phyloP scores from a whole-genome alignment of 2,113 vertebrate species.

The Archocentrus centrarchus region DNA sequence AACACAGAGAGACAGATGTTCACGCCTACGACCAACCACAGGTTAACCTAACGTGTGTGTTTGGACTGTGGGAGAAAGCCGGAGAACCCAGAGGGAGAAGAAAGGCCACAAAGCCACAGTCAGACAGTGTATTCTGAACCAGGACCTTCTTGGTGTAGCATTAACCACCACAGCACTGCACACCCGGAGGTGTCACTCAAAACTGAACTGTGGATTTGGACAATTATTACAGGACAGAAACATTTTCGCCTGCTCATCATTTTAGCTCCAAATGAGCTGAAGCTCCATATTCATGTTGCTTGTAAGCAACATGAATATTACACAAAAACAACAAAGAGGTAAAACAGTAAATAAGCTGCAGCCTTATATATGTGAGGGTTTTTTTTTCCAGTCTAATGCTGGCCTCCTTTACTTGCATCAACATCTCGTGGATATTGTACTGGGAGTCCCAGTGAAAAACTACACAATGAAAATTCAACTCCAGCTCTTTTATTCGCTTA shows the following conservation, averaged over 20 bases:
- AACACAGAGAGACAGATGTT: neutral
- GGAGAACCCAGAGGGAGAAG: too few species aligned
- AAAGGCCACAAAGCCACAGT: neutral
- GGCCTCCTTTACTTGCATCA: rapidly evolving
- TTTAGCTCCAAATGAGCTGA: neutral
- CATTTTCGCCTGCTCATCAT: neutral
- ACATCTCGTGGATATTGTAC: neutral
- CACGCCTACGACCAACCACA: neutral
- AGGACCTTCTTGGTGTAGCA: neutral
- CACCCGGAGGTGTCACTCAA: rapidly evolving
- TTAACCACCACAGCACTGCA: rapidly evolving
- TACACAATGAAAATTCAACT: neutral
- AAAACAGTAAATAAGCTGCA: neutral
- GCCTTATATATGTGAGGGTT: rapidly evolving
- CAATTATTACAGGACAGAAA: neutral
- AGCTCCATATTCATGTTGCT: neutral
- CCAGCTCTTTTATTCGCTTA: neutral
- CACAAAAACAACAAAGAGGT: rapidly evolving
- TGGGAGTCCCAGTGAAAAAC: neutral
- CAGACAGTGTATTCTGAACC: neutral
- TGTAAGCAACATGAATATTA: neutral
- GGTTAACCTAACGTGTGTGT: neutral
- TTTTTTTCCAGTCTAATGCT: neutral
- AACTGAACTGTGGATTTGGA: neutral
- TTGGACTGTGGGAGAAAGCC: neutral